phyloP scores from a whole-genome alignment of 2,113 vertebrate genomes.

The Pandion haliaetus region DNA sequence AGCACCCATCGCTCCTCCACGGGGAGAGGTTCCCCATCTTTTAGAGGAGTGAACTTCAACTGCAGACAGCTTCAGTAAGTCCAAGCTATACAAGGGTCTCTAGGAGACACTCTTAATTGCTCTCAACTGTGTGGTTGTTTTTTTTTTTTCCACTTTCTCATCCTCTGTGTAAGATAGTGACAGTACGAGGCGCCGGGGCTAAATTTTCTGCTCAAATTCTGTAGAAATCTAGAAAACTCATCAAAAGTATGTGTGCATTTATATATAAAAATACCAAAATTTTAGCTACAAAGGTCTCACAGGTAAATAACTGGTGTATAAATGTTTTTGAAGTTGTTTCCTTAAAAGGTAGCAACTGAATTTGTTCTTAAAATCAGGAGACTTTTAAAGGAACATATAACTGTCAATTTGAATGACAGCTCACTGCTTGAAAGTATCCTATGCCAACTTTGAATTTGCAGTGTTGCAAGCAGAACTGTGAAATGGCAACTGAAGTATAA shows the following conservation, averaged over 20 bases:
- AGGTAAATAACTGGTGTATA: background rate
- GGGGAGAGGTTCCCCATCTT: background rate
- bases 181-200: background rate
- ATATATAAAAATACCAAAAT: background rate
- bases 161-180: background rate
- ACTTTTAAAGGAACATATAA: background rate
- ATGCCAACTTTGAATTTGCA: background rate
- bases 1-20: accelerated
- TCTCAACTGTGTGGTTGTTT: background rate
- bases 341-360: background rate
- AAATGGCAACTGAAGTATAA: background rate
- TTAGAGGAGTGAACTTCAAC: background rate
- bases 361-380: background rate
- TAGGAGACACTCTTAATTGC: background rate
- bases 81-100: background rate
- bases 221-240: background rate
- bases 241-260: background rate
- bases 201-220: background rate
- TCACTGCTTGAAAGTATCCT: background rate
- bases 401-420: background rate
- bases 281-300: background rate
- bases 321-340: background rate
- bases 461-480: background rate
- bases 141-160: background rate
- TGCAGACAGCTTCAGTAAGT: background rate